Evolutionary conservation across 2,797 vertebrate species (phyloP).

Genomic region (Petrocephalus sullivani): DNA sequence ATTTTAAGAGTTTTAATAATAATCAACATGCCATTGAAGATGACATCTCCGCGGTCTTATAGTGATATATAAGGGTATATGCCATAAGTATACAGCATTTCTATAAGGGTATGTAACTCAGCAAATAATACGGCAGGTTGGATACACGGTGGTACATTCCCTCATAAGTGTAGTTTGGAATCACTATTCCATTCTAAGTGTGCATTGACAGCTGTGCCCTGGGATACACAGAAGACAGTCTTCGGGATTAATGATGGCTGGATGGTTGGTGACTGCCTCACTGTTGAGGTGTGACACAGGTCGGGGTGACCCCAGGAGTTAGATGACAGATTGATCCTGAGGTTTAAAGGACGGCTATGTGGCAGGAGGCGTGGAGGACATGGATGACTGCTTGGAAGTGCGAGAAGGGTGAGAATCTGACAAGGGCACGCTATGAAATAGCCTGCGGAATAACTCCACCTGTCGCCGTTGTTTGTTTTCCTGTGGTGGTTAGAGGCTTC

Average conservation of each 20-base stretch:
- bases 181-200: background rate
- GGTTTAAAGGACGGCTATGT: background rate
- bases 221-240: no score
- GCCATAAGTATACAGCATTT: background rate
- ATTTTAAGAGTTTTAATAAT: background rate
- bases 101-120: background rate
- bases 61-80: background rate
- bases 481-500: slow-evolving; percentile 4
- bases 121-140: background rate
- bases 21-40: background rate
- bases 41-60: background rate
- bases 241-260: background rate
- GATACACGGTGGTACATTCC: background rate
- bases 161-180: background rate
- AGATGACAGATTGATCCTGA: background rate
- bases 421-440: slow-evolving; percentile 6
- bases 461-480: background rate
- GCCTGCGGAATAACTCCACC: background rate
- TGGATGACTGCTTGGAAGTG: background rate
- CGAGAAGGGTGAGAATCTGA: background rate
- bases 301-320: no score
- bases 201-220: background rate
- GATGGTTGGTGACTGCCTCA: background rate
- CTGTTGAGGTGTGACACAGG: background rate
- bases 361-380: background rate